Base-by-base conservation (phyloP, 2,797 vertebrate genomes). In the Xiphophorus birchmanni region DNA sequence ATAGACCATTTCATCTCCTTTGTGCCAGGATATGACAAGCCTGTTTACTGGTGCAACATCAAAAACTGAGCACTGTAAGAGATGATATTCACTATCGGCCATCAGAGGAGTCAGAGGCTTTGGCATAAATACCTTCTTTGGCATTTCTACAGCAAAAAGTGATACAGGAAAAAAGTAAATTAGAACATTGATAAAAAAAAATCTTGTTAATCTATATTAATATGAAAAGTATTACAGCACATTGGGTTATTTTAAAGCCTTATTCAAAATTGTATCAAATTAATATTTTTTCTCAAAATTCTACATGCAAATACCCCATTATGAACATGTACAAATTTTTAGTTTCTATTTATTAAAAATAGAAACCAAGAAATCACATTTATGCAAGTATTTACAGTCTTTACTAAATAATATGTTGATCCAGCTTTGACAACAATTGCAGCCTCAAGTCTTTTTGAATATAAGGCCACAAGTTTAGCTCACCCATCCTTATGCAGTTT, bases 1-100 rank as follows among this genome's bases (percentile, higher is more conserved):
- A 0, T 0, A 0, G 0, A 86, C 0, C 0, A n/a, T 21, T 7
- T 74, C 0, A n/a, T 89, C 35, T 84, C 85, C 89, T 82, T 80
- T 92, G 84, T 83, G 52, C 93, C 90, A 96, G 17, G 15, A 4
- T 29, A 94, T 85, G n/a, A 11, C 0, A 26, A 95, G 80, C 2
- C 69, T 10, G 0, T 1, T 47, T 2, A 45, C 75, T 50, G 95
- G 95, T 60, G 93, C 93, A 26, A 95, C 85, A 52, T 91, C 50
- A 1, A 13, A 3, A 75, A 95, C 5, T 13, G 87, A 73, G 91
- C 95, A 95, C 47, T 12, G 0, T 15, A 95, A 11, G 2, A 0
- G 0, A 79, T 91, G 93, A 2, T 0, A 0, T 13, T 2, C 0
- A 2, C 84, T 84, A 15, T 5, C 21, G 48, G 21, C 18, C 1